Percentiles rank a stretch among this genome's conserved stretches.
Evolutionary conservation across 2,797 vertebrate species (phyloP).

Genomic region (Sebastiscus tertius): DNA sequence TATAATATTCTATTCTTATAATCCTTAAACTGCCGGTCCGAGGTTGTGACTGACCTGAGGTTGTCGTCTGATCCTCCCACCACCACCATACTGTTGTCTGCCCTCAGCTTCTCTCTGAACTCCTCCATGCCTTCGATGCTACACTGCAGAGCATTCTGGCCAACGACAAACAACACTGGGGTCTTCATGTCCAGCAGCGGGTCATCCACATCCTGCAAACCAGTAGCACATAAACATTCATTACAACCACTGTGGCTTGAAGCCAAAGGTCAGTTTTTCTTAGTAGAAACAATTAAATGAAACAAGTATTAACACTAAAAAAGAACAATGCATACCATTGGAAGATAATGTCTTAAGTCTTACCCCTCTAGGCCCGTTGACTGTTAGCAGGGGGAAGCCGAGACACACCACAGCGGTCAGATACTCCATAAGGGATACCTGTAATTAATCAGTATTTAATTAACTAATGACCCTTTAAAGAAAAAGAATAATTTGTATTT

Average conservation of each 20-base stretch:
- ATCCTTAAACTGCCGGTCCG: background rate
- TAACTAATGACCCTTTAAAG: background rate
- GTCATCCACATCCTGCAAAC: constrained; percentile 93
- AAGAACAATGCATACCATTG: background rate
- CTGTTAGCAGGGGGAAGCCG: constrained; percentile 93
- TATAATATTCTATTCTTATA: background rate
- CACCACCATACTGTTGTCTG: constrained; percentile 97
- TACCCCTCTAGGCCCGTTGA: constrained; percentile 95
- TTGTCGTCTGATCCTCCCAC: constrained; percentile 97
- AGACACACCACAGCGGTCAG: constrained; percentile 96
- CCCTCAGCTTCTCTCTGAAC: constrained; percentile 95
- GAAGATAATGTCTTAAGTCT: constrained; percentile 48
- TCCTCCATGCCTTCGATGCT: constrained; percentile 95
- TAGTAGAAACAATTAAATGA: background rate
- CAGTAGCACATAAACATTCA: background rate
- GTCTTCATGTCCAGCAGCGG: constrained; percentile 98
- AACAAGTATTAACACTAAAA: background rate
- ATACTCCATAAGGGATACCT: constrained; percentile 98
- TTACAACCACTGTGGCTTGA: background rate
- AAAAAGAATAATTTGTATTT: accelerated
- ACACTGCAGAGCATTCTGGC: constrained; percentile 95
- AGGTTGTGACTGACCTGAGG: constrained; percentile 85
- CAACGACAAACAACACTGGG: constrained; percentile 94
- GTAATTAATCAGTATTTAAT: constrained; percentile 13
- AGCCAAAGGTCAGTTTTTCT: background rate